Conservation (phyloP, 2,113 vertebrate species). For the Zeus faber region DNA sequence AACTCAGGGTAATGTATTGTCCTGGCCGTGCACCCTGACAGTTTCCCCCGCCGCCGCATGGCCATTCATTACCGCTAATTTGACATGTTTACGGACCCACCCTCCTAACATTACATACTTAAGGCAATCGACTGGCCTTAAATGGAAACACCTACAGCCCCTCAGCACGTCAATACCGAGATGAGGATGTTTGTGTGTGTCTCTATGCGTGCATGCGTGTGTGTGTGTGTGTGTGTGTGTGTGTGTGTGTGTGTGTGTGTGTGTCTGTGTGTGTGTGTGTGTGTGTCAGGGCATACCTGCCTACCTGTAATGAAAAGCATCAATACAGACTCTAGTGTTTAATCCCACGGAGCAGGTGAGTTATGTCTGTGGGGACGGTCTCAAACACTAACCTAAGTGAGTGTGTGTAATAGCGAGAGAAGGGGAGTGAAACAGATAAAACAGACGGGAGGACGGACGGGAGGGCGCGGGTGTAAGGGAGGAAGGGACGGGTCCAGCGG, state of each 20-base stretch:
- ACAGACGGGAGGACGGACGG: conserved; percentile 19
- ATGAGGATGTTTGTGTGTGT: conserved; percentile 57
- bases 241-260: not conserved
- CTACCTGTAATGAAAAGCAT: conserved; percentile 51
- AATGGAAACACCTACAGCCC: conserved; percentile 73
- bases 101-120: conserved; percentile 75
- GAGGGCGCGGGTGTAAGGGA: conserved; percentile 23
- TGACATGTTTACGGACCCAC: conserved; percentile 76
- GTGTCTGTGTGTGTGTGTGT: not conserved
- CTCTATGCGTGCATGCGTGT: not conserved
- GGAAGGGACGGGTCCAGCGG: too few relatives aligned
- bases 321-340: conserved; percentile 63
- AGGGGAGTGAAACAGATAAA: conserved; percentile 41
- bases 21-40: conserved; percentile 63
- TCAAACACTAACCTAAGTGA: conserved; percentile 50
- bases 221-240: conserved; percentile 18
- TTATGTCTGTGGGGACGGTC: conserved; percentile 47
- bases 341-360: conserved; percentile 67
- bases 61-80: conserved; percentile 76
- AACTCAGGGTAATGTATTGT: conserved; percentile 75
- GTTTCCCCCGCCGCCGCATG: conserved; percentile 55
- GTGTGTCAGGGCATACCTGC: conserved; percentile 19
- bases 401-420: conserved; percentile 57
- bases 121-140: conserved; percentile 74
- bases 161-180: conserved; percentile 61